Conservation (phyloP, 1,140 invertebrate species). For the Aphis craccivora region DNA sequence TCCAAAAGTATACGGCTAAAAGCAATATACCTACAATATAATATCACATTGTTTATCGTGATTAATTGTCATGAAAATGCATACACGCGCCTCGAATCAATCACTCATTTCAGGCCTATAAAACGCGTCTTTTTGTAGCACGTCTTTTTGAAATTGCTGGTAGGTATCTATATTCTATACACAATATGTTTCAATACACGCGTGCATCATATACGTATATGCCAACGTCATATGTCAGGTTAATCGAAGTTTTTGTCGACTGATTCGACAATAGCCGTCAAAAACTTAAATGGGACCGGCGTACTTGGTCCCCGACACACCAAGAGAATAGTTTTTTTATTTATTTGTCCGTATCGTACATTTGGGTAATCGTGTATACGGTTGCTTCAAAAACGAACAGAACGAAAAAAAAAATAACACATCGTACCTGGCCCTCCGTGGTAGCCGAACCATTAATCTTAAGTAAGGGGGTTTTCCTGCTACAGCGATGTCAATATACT, state of each 20-base stretch:
- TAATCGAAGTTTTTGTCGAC: slow-evolving; percentile 35
- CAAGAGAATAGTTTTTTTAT: slow-evolving; percentile 3
- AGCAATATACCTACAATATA: neutral
- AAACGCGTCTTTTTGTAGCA: neutral
- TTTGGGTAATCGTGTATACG: neutral
- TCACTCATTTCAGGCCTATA: slow-evolving; percentile 7
- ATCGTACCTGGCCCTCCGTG: slow-evolving; percentile 45
- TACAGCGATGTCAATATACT: slow-evolving; percentile 1
- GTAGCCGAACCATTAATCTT: slow-evolving; percentile 42
- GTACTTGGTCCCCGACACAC: slow-evolving; percentile 14
- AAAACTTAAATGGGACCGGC: slow-evolving; percentile 4
- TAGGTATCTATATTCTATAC: neutral
- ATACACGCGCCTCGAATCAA: neutral
- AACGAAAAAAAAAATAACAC: neutral
- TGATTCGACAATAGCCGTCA: slow-evolving; percentile 21
- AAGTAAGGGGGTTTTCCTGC: neutral
- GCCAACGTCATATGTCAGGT: slow-evolving; percentile 1
- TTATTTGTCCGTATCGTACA: neutral
- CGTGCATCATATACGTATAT: neutral
- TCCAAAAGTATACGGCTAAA: neutral
- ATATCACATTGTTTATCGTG: neutral
- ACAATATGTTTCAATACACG: neutral
- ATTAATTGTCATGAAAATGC: neutral
- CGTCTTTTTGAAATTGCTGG: neutral
- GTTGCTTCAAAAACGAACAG: neutral